Percentiles rank a stretch among this genome's conserved stretches.
phyloP scores from a whole-genome alignment of 2,888 invertebrate species.

The Drosophila bunnanda region DNA sequence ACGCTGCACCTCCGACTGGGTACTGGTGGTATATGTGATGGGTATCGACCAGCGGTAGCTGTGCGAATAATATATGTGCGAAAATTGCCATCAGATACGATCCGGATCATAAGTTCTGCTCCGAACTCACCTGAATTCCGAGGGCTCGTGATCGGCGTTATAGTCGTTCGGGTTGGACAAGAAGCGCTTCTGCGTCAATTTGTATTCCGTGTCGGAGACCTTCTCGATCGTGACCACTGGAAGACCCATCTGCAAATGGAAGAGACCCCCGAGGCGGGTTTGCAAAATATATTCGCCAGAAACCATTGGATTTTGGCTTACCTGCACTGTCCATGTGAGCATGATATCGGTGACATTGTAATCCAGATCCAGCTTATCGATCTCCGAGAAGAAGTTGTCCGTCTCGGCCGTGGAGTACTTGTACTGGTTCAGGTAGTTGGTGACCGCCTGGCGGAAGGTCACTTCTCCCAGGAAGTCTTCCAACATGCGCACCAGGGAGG shows the following conservation, averaged over 20 bases:
- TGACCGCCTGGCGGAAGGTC: slow-evolving; percentile 90
- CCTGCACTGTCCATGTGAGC: slow-evolving; percentile 93
- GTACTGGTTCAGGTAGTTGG: slow-evolving; percentile 90
- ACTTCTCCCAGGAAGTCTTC: slow-evolving; percentile 90
- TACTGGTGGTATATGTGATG: slow-evolving; percentile 89
- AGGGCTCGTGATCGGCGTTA: slow-evolving; percentile 85
- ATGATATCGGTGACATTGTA: slow-evolving; percentile 88
- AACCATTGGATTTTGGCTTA: slow-evolving; percentile 19
- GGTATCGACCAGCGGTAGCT: slow-evolving; percentile 95
- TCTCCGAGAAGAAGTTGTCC: slow-evolving; percentile 88
- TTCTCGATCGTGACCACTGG: slow-evolving; percentile 89
- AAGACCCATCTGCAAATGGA: slow-evolving; percentile 89
- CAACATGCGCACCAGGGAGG: slow-evolving; percentile 94
- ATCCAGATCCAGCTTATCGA: slow-evolving; percentile 86
- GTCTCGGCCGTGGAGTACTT: slow-evolving; percentile 92
- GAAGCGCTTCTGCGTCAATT: slow-evolving; percentile 92
- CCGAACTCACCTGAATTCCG: slow-evolving; percentile 85
- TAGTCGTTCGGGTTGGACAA: slow-evolving; percentile 88
- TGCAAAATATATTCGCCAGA: slow-evolving; percentile 4
- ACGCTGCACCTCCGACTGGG: slow-evolving; percentile 81
- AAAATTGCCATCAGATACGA: slow-evolving; percentile 52
- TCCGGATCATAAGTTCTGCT: slow-evolving; percentile 13
- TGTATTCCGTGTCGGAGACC: slow-evolving; percentile 86
- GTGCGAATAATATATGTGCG: slow-evolving; percentile 56
- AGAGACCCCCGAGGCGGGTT: slow-evolving; percentile 27